Conservation (phyloP, 2,113 vertebrate genomes). For the Microcebus ravelobensis region DNA sequence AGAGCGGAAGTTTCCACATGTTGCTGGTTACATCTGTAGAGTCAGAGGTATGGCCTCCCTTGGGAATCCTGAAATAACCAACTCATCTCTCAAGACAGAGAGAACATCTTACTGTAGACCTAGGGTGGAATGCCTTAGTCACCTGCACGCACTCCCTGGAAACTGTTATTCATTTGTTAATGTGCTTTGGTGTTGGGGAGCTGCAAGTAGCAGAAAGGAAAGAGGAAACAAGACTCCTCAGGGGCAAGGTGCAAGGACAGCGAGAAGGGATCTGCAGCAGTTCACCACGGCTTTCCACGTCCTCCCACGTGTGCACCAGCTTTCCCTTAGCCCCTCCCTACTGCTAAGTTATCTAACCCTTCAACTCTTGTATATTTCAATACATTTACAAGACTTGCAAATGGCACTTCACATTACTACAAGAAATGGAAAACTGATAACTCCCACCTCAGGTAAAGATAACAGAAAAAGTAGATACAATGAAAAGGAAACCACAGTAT, state of each 20-base stretch:
- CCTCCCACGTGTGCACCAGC: not conserved
- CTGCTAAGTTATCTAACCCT: not conserved
- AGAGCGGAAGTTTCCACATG: rapidly evolving
- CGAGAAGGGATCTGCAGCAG: not conserved
- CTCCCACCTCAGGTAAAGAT: not conserved
- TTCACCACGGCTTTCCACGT: not conserved
- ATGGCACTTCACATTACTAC: not conserved
- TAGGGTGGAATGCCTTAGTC: not conserved
- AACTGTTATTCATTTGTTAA: not conserved
- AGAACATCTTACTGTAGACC: too few relatives aligned
- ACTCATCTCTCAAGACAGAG: not conserved
- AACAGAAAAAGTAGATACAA: not conserved
- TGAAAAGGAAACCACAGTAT: not conserved
- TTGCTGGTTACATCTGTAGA: not conserved
- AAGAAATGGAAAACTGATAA: not conserved
- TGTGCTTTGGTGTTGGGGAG: not conserved
- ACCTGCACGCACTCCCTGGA: not conserved
- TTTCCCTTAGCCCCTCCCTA: rapidly evolving
- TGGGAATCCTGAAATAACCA: not conserved
- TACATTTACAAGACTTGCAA: not conserved
- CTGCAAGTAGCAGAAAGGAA: not conserved
- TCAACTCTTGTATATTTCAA: not conserved
- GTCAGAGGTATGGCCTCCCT: not conserved
- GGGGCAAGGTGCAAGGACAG: not conserved
- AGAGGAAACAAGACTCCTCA: not conserved